A percentile compares a stretch with the other conserved stretches of the same genome.
phyloP scores from a whole-genome alignment of 2,888 invertebrate genomes.

The Crioceris asparagi region DNA sequence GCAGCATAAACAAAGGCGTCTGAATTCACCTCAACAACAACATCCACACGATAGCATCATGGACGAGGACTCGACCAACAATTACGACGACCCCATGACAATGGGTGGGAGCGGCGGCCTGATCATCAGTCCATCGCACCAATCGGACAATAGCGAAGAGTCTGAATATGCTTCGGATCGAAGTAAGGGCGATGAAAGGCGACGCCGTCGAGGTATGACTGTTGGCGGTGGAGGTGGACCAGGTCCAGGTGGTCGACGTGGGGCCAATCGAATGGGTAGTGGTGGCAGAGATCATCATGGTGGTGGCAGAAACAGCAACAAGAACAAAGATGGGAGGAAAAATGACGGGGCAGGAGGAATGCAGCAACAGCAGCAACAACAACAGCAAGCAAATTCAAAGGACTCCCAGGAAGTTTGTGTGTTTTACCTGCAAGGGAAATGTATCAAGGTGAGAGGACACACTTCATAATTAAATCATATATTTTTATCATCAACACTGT shows the following conservation, averaged over 20 bases:
- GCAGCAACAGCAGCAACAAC: constrained; percentile 28
- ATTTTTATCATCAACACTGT: background rate
- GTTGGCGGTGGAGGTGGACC: no score
- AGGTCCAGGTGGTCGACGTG: no score
- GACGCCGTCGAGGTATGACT: no score
- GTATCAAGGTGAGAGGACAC: constrained; percentile 47
- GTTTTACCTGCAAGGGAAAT: constrained; percentile 83
- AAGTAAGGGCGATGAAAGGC: constrained; percentile 17
- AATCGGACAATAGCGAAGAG: constrained; percentile 41
- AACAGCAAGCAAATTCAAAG: constrained; percentile 41
- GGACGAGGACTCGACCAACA: background rate
- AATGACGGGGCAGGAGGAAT: constrained; percentile 7
- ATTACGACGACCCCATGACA: no score
- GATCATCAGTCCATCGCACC: constrained; percentile 26
- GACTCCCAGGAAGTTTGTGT: constrained; percentile 66
- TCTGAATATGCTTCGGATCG: constrained; percentile 44
- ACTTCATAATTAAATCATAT: background rate
- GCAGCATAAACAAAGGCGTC: no score
- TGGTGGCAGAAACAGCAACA: constrained; percentile 7
- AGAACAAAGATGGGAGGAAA: constrained; percentile 17
- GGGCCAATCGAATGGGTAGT: no score
- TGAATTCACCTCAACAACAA: no score
- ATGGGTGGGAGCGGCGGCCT: background rate
- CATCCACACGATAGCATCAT: no score
- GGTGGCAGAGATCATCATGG: no score